Evolutionary conservation across 2,113 vertebrate species (phyloP), one percentile per base, ranked within the genome.

Genomic region (Pollimyrus isidori): DNA sequence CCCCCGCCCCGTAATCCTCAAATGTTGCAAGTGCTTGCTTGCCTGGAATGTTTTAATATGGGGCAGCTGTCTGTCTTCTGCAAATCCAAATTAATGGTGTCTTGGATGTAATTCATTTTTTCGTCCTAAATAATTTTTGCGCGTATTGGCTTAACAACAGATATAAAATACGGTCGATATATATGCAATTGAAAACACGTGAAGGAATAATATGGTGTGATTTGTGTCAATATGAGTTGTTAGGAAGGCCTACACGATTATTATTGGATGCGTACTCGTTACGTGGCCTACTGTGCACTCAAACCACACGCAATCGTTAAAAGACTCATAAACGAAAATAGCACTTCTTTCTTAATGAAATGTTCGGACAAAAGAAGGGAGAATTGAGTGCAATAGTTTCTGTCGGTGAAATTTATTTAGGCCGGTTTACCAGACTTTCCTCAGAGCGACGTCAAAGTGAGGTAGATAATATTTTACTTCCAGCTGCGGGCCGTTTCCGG

Each of bases 11-110:
- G 26, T 69, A 69, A 93, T 92, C 90, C 88, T 42, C 52, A n/a
- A 21, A 39, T 88, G 86, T 50, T 89, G 80, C 94, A 94, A 92
- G 93, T 89, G 80, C 89, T 90, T 90, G 92, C 93, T 93, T 93
- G 93, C 93, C 92, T 90, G 92, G 92, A 94, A 94, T 93, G 90
- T 91, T 91, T 88, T 87, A 42, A 45, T n/a, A 56, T 45, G 87
- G 23, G n/a, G 26, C 50, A 56, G n/a, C 85, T 35, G 85, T 4
- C 48, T 53, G 50, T 17, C 21, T 50, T 53, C n/a, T 35, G 85
- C 11, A 53, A 86, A 86, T 52, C 48, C 45, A 50, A 23, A 52
- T 48, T 48, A 19, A 48, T 30, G 4, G 9, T 52, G 48, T 56
- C 30, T 87, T 53, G 0, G 45, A 46, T 46, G 2, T 45, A 42